Evolutionary conservation across 2,797 vertebrate species (phyloP), one percentile per base, ranked within the genome.

Genomic region (Mormyrops boulengeri): DNA sequence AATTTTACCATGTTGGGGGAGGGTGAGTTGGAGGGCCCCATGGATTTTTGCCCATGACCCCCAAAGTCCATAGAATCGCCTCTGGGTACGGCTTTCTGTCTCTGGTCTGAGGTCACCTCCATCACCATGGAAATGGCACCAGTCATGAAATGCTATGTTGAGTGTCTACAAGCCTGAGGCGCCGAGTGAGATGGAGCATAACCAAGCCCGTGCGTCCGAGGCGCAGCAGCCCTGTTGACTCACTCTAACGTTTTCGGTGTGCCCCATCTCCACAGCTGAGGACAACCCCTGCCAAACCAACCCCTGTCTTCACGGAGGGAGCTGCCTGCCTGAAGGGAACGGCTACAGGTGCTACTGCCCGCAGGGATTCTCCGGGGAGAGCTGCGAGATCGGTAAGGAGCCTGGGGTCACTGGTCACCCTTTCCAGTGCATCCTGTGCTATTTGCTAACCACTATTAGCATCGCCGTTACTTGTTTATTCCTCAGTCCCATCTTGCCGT

Each of bases 311-410:
- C 98, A 99, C 0, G 97, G 98, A 0, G 98, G 98, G 53, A 98
- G 96, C 90, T 98, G 97, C 91, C 94, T 95, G 0, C 95, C 97
- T 91, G 97, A 97, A 8, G 97, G 96, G 1, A 95, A 96, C 26
- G 91, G 97, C 91, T 98, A 97, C 1, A 96, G 97, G 95, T 99
- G 98, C 94, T 95, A 96, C 95, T 99, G 98, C 89, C 96, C 94
- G 77, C 96, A 95, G 90, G 98, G 98, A 26, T 99, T 97, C 94
- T 96, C 96, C 0, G 98, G 98, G 88, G 98, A 99, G 94, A 99
- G 97, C 96, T 99, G 98, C 2, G 98, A 99, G 95, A 98, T 99
- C 0, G 98, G 98, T 99, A 94, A 97, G 96, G 55, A 47, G 19
- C 34, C 50, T 3, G 52, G 91, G 90, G 91, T 84, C 88, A 89